Conservation (phyloP, 1,140 invertebrate species). For the Drosophila nigromelanica region DNA sequence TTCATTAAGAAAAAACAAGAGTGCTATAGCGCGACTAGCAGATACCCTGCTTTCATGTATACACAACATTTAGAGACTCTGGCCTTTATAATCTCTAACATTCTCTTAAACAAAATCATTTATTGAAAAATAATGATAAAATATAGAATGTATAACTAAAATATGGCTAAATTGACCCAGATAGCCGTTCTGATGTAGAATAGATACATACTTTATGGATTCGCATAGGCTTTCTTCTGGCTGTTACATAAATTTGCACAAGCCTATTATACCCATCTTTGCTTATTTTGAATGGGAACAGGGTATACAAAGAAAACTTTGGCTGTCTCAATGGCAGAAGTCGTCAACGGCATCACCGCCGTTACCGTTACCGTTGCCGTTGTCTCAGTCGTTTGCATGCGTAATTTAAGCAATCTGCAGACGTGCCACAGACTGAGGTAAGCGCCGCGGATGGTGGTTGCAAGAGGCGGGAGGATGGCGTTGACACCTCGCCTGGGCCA, state of each 20-base stretch:
- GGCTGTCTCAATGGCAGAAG: conserved; percentile 76
- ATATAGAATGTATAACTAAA: no score
- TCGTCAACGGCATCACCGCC: conserved; percentile 58
- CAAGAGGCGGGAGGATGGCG: conserved; percentile 16
- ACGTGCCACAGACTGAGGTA: conserved; percentile 54
- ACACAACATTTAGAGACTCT: no score
- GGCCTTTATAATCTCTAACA: no score
- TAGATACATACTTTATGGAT: no score
- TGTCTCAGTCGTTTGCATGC: conserved; percentile 51
- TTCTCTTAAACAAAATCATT: no score
- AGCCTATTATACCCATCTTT: no score
- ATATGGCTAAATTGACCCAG: no score
- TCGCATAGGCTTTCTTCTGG: conserved; percentile 23
- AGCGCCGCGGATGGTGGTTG: conserved; percentile 16
- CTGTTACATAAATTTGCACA: conserved; percentile 49
- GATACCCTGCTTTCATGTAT: no score
- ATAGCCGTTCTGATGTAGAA: no score
- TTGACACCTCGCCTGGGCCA: conserved; percentile 50
- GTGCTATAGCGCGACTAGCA: no score
- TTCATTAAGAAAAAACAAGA: not conserved
- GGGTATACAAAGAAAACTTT: conserved; percentile 72
- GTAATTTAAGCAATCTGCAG: conserved; percentile 55
- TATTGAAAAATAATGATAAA: no score
- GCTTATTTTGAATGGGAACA: no score
- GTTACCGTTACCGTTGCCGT: conserved; percentile 13